These are phyloP conservation scores for Sarcophaga carnaria DNA, from an alignment of 2,888 invertebrate genomes.

Conservation along the genomic window DNA sequence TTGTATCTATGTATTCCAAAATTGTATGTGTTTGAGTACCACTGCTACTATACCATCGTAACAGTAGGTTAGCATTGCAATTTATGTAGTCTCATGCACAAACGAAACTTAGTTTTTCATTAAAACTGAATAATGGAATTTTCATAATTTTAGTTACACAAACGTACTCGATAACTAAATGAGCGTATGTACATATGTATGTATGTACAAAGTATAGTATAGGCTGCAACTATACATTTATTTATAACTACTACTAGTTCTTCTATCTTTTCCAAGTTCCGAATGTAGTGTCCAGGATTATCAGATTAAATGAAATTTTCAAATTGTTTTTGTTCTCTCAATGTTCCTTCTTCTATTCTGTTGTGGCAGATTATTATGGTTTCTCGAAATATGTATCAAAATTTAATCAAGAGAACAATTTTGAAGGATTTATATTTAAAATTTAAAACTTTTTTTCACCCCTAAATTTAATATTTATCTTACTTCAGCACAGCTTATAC, in stretches of 20 bases:
- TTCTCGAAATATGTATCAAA: too few relatives aligned
- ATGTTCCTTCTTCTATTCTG: neutral
- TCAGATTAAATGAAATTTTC: neutral
- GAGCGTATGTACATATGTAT: neutral
- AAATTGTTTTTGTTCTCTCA: neutral
- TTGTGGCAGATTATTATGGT: neutral
- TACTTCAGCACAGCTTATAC: too few relatives aligned
- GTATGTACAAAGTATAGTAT: too few relatives aligned
- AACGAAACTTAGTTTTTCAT: slow-evolving; percentile 26
- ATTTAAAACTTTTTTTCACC: too few relatives aligned
- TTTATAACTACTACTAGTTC: neutral
- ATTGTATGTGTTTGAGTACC: neutral
- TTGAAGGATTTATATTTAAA: too few relatives aligned
- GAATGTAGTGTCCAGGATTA: neutral
- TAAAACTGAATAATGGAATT: slow-evolving; percentile 43
- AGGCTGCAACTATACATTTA: neutral
- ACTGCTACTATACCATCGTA: too few relatives aligned
- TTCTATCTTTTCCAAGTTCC: neutral
- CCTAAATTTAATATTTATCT: too few relatives aligned
- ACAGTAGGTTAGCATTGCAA: neutral
- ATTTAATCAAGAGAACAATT: too few relatives aligned
- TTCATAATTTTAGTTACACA: slow-evolving; percentile 27
- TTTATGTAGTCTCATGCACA: slow-evolving; percentile 23
- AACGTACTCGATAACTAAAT: slow-evolving; percentile 4
- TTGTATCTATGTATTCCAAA: slow-evolving; percentile 1